These are phyloP conservation scores for Kryptolebias marmoratus DNA, from an alignment of 2,113 vertebrate species.

Conservation along the genomic window DNA sequence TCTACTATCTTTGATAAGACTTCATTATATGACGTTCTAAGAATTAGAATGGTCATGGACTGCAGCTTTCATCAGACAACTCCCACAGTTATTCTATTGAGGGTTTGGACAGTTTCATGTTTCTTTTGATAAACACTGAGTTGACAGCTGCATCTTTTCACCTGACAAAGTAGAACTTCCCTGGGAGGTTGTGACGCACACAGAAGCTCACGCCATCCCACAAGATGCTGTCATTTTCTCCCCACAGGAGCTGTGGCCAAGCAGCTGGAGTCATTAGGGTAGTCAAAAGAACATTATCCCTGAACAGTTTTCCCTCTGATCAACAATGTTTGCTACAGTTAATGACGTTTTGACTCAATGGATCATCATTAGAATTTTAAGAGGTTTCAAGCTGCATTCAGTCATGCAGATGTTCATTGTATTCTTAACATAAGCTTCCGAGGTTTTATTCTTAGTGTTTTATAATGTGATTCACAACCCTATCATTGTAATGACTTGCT, in stretches of 20 bases:
- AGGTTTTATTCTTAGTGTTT: constrained; percentile 1
- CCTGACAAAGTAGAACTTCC: constrained; percentile 41
- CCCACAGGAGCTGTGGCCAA: constrained; percentile 27
- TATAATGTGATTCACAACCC: neutral
- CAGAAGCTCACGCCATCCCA: constrained; percentile 17
- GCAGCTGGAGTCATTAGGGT: constrained; percentile 19
- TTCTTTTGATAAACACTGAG: constrained; percentile 36
- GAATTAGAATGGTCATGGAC: neutral
- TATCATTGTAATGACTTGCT: constrained; percentile 8
- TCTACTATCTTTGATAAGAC: neutral
- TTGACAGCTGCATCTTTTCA: constrained; percentile 56
- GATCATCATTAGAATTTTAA: neutral
- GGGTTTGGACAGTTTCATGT: constrained; percentile 28
- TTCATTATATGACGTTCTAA: neutral
- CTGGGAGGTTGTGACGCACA: constrained; percentile 43
- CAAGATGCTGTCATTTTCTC: constrained; percentile 33
- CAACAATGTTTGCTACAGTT: constrained; percentile 7
- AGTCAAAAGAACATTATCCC: constrained; percentile 28
- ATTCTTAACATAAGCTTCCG: too few relatives aligned
- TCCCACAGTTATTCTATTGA: constrained; percentile 7
- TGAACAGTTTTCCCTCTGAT: constrained; percentile 14
- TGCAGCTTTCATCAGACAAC: neutral
- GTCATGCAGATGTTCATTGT: neutral
- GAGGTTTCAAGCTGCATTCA: neutral
- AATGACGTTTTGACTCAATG: constrained; percentile 5